phyloP scores from a whole-genome alignment of 2,113 vertebrate species.

The Climacteris rufus region DNA sequence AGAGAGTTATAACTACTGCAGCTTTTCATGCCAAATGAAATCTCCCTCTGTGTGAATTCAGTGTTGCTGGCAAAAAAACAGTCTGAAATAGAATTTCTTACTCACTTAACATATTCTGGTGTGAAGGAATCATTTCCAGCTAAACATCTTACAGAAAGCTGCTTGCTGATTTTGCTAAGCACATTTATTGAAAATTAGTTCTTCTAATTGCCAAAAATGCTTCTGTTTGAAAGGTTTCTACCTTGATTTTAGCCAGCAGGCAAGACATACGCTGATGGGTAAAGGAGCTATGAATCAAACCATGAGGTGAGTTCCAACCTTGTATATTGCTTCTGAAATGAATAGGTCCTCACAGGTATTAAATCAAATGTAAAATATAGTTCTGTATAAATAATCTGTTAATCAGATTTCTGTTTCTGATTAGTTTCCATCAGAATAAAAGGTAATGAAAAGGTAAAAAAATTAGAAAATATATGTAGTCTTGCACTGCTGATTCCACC shows the following conservation, averaged over 20 bases:
- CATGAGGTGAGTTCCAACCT: not conserved
- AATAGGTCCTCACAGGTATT: not conserved
- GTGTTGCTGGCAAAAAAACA: not conserved
- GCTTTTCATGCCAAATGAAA: not conserved
- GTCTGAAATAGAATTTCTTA: not conserved
- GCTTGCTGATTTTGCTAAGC: not conserved
- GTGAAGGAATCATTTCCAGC: constrained; percentile 21
- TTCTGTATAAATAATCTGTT: not conserved
- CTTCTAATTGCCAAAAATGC: not conserved
- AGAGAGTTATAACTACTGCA: not conserved
- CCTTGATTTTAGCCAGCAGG: not conserved
- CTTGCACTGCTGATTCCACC: not conserved
- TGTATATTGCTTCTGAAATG: not conserved
- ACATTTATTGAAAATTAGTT: not conserved
- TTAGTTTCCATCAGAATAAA: constrained; percentile 30
- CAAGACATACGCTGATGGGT: not conserved
- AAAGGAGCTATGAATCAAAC: not conserved
- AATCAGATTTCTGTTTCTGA: not conserved
- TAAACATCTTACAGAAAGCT: constrained; percentile 1
- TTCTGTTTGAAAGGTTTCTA: not conserved
- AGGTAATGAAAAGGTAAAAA: not conserved
- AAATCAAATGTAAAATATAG: not conserved
- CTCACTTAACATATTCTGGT: not conserved
- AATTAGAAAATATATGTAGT: not conserved
- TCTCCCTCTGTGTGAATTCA: not conserved